Percentiles rank a stretch among this genome's conserved stretches.
Conservation (phyloP, 2,888 invertebrate genomes). For the Agriopis leucophaearia region DNA sequence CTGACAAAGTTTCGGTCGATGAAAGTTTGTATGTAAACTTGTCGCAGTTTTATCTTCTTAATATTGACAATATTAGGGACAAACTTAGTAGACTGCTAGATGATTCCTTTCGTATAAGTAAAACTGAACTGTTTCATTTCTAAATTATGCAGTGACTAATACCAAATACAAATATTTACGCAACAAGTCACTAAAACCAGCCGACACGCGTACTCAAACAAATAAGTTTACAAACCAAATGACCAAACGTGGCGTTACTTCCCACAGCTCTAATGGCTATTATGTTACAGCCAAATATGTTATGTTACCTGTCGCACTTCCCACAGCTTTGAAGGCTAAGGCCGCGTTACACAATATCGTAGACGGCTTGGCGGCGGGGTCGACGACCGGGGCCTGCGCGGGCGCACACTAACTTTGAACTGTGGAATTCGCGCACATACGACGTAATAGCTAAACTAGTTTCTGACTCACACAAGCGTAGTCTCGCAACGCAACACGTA, state of each 20-base stretch:
- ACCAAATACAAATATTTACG: background rate
- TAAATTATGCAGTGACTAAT: background rate
- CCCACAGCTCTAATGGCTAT: conserved; percentile 29
- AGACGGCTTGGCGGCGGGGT: conserved; percentile 83
- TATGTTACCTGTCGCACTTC: conserved; percentile 53
- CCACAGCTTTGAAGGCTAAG: conserved; percentile 75
- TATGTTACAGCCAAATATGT: conserved; percentile 51
- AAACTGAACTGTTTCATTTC: background rate
- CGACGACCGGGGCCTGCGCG: conserved; percentile 79
- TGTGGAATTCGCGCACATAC: conserved; percentile 66
- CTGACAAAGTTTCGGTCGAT: too few species aligned
- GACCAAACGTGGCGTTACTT: conserved; percentile 26
- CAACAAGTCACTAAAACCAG: background rate
- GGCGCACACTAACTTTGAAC: conserved; percentile 76
- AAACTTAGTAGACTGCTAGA: too few species aligned
- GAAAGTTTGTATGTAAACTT: too few species aligned
- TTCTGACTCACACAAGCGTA: conserved; percentile 44
- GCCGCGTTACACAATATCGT: conserved; percentile 79
- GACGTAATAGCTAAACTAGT: conserved; percentile 41
- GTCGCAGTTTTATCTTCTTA: too few species aligned
- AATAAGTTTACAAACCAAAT: conserved; percentile 10
- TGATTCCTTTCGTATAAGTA: too few species aligned
- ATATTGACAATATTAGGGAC: too few species aligned
- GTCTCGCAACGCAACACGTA: conserved; percentile 21
- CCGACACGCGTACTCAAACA: background rate